Base-by-base conservation (phyloP, 2,888 invertebrate species). In the Achlya flavicornis region DNA sequence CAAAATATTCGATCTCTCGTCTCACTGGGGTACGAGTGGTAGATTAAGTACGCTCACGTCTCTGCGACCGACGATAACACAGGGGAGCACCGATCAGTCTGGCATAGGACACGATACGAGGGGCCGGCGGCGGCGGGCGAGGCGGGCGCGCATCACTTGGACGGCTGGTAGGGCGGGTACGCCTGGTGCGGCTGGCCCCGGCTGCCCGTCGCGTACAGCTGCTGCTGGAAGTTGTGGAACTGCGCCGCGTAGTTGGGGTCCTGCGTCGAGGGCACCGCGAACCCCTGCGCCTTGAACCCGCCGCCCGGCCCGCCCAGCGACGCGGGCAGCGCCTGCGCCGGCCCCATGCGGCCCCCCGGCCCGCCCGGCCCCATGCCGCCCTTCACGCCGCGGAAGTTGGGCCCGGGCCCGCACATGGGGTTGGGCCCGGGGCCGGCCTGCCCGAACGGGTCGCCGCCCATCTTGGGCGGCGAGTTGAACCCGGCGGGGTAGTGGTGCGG, bases 171-270 rank as follows among this genome's bases (percentile, higher is more conserved):
- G 67, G 92, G 91, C 66, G 93, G 92, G 84, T 93, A 93, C 64
- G 84, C 85, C 70, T 84, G 87, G 80, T 92, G 94, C 70, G 93
- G 93, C 76, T 88, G 90, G 26, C 88, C 91, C 63, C 94, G 84
- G 69, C 86, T 89, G 57, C 94, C 93, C 61, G 98, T 98, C 69
- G 98, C 98, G 90, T 98, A 98, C 75, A 98, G 92, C 90, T 98
- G 98, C 88, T 98, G 98, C 86, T 98, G 98, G 94, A 98, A 98
- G 92, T 98, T 97, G 91, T 98, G 98, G 94, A 97, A 98, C 94
- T 98, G 98, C 89, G 98, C 98, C 82, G 98, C 98, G 93, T 98
- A 98, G 87, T 97, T 97, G 14, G 98, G 97, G 91, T 98, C 98
- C 60, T 97, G 96, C 66, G 98, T 97, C 38, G 96, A 97, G 10